phyloP scores from a whole-genome alignment of 2,888 invertebrate species.

The Malthinus seriepunctatus region DNA sequence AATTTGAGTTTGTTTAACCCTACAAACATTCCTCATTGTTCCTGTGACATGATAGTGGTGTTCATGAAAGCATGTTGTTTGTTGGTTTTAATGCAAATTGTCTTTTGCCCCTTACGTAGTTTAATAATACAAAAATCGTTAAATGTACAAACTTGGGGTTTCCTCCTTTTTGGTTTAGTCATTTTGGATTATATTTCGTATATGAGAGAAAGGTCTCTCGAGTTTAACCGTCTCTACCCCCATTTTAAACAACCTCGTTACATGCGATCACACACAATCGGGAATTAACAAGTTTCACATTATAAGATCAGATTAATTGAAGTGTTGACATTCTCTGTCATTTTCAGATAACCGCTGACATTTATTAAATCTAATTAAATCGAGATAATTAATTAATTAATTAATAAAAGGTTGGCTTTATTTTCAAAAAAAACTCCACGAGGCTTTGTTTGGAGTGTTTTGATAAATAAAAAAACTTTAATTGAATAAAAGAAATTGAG shows the following conservation, averaged over 20 bases:
- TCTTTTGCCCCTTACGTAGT: conserved; percentile 24
- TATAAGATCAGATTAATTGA: conserved; percentile 48
- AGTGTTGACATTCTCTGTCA: conserved; percentile 43
- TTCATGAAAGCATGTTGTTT: conserved; percentile 28
- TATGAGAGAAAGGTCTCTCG: conserved; percentile 19
- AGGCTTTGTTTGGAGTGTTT: too few species aligned
- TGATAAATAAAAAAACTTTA: too few species aligned
- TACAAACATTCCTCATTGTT: conserved; percentile 34
- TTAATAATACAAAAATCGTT: conserved; percentile 22
- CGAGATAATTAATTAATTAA: neutral
- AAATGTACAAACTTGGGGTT: conserved; percentile 14
- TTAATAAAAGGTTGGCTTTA: too few species aligned
- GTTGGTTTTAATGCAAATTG: conserved; percentile 28
- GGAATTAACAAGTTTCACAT: conserved; percentile 40
- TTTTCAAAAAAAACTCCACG: too few species aligned
- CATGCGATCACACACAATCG: conserved; percentile 28
- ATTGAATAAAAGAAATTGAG: too few species aligned
- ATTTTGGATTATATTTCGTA: conserved; percentile 4
- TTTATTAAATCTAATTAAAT: neutral
- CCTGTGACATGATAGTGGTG: conserved; percentile 23
- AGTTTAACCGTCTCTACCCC: conserved; percentile 7
- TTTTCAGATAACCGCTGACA: conserved; percentile 9
- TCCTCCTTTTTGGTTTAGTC: conserved; percentile 15
- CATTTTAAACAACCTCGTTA: conserved; percentile 31
- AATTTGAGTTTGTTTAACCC: conserved; percentile 21